These are phyloP conservation scores for Patiria miniata DNA, from an alignment of 35 echinoderm and acorn worm genomes.

Conservation along the genomic window DNA sequence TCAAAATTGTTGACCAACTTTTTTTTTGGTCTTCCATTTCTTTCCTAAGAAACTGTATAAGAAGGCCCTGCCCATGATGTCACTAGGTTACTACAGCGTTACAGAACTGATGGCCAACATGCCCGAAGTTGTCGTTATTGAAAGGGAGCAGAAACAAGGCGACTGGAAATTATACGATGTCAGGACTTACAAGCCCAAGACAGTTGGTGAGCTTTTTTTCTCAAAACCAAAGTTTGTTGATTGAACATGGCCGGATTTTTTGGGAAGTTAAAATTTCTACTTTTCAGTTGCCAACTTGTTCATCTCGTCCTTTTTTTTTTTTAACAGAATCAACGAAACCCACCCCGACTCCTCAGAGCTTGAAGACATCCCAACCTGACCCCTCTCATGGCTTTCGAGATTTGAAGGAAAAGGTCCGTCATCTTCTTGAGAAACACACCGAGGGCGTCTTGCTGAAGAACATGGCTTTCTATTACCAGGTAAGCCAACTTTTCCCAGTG, in stretches of 20 bases:
- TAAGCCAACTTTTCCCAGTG: not conserved
- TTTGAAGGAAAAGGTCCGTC: not conserved
- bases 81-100: conserved; percentile 91
- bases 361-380: not conserved
- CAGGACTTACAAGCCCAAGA: conserved; percentile 31
- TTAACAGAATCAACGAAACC: not conserved
- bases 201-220: not conserved
- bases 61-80: conserved; percentile 67
- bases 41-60: conserved; percentile 29
- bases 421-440: not conserved
- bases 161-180: conserved; percentile 98
- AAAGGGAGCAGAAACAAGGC: conserved; percentile 77
- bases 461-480: not conserved
- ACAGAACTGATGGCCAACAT: conserved; percentile 87
- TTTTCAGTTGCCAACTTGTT: no score
- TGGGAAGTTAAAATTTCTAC: no score
- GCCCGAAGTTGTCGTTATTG: conserved; percentile 81
- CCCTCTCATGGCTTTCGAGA: not conserved
- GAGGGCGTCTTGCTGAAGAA: not conserved
- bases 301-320: no score
- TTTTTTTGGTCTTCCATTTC: not conserved
- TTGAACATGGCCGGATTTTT: no score
- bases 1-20: not conserved
- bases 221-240: no score
- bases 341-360: not conserved